Conservation (phyloP, 2,888 invertebrate genomes). For the Halictus ligatus region DNA sequence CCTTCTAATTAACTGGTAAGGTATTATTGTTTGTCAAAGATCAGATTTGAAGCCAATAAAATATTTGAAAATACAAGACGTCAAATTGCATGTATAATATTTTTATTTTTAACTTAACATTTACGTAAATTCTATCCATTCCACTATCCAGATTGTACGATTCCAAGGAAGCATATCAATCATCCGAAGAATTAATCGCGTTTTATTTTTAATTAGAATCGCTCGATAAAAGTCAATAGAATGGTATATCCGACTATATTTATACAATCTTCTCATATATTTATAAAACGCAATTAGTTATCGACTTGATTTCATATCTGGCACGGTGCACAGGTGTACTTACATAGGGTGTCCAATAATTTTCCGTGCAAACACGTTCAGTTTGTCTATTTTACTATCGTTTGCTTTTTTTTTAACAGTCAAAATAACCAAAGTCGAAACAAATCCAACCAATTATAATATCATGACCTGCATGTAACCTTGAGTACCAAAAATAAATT, state of each 20-base stretch:
- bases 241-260: background rate
- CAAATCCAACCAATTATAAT: no score
- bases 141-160: no score
- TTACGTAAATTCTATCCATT: background rate
- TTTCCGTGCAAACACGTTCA: background rate
- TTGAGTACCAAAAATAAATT: no score
- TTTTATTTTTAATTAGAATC: background rate
- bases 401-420: no score
- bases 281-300: background rate
- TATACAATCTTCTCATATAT: background rate
- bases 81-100: background rate
- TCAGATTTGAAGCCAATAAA: background rate
- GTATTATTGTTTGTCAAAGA: background rate
- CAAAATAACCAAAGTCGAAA: no score
- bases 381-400: no score
- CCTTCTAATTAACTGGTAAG: slow-evolving; percentile 9
- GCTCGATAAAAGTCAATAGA: background rate
- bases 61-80: slow-evolving; percentile 1
- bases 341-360: background rate
- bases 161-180: background rate
- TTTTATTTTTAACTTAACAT: background rate
- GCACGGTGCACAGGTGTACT: background rate
- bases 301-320: background rate
- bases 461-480: no score
- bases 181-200: background rate